Conservation (phyloP, 2,888 invertebrate species). For the Morinoia aosen region DNA sequence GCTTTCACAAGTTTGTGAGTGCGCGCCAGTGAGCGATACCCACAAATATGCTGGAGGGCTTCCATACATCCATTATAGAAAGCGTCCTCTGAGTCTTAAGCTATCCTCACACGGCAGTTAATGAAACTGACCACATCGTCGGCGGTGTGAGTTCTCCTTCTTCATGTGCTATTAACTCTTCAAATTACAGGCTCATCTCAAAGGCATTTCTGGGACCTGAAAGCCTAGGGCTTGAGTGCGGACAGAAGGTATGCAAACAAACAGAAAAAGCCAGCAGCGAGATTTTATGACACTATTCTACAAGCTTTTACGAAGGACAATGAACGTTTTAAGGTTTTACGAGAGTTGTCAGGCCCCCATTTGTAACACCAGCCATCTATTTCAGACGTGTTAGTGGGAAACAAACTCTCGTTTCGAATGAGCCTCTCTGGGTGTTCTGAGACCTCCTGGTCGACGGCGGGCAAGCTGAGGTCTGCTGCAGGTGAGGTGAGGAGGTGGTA, state of each 20-base stretch:
- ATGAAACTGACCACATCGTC: not conserved
- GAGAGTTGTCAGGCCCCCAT: constrained; percentile 22
- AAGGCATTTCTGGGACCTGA: not conserved
- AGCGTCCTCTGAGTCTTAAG: not conserved
- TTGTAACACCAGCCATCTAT: constrained; percentile 32
- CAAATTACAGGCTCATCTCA: not conserved
- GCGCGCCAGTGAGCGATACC: too few species aligned
- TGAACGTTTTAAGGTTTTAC: constrained; percentile 40
- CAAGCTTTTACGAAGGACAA: constrained; percentile 45
- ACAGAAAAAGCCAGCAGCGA: not conserved
- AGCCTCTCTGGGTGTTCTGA: constrained; percentile 23
- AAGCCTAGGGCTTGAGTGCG: not conserved
- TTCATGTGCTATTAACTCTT: not conserved
- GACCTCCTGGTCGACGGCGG: not conserved
- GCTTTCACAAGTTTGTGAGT: too few species aligned
- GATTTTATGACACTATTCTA: constrained; percentile 35
- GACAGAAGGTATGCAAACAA: constrained; percentile 46
- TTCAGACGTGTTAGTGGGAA: constrained; percentile 20
- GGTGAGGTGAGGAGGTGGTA: not conserved
- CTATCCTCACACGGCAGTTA: not conserved
- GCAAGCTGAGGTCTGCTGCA: not conserved
- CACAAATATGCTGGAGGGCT: not conserved
- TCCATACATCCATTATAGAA: not conserved
- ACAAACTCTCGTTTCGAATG: not conserved
- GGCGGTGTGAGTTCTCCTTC: not conserved